Evolutionary conservation across 37 sponge, comb jelly and placozoan species (phyloP).

Genomic region (Axinella damicornis): DNA sequence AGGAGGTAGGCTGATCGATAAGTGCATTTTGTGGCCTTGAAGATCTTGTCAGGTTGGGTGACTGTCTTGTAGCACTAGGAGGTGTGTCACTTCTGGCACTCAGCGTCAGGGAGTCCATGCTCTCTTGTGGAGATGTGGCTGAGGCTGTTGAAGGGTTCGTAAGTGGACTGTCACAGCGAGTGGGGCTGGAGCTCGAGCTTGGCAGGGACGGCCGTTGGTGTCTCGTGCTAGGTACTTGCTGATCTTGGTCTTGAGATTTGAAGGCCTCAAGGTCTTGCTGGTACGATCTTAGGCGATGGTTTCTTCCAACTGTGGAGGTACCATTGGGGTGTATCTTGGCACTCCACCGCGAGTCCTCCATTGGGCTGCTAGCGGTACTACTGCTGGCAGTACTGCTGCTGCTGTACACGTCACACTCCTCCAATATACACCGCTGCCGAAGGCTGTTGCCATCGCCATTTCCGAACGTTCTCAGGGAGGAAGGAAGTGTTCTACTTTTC

Average conservation of each 20-base stretch:
- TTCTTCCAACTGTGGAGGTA: neutral
- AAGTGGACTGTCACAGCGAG: neutral
- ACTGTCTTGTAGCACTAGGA: neutral
- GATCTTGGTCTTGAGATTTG: neutral
- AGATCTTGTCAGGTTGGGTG: neutral
- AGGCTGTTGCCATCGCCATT: neutral
- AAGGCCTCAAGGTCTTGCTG: neutral
- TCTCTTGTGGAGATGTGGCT: neutral
- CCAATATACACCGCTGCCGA: neutral
- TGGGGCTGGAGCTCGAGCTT: neutral
- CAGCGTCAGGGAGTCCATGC: neutral
- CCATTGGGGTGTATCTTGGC: too few species aligned
- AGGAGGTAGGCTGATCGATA: neutral
- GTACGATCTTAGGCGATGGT: too few species aligned
- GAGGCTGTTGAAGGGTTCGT: neutral
- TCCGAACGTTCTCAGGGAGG: neutral
- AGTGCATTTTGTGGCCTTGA: neutral
- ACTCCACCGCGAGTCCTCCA: too few species aligned
- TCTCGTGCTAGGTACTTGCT: neutral
- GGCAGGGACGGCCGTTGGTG: neutral
- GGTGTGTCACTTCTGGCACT: neutral
- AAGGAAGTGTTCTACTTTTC: neutral
- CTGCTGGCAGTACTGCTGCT: neutral
- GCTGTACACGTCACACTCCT: constrained; percentile 14
- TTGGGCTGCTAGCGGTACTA: neutral